A percentile compares a stretch with the other conserved stretches of the same genome.
Conservation (phyloP, 2,888 invertebrate genomes). For the Drosophila fungiperda region DNA sequence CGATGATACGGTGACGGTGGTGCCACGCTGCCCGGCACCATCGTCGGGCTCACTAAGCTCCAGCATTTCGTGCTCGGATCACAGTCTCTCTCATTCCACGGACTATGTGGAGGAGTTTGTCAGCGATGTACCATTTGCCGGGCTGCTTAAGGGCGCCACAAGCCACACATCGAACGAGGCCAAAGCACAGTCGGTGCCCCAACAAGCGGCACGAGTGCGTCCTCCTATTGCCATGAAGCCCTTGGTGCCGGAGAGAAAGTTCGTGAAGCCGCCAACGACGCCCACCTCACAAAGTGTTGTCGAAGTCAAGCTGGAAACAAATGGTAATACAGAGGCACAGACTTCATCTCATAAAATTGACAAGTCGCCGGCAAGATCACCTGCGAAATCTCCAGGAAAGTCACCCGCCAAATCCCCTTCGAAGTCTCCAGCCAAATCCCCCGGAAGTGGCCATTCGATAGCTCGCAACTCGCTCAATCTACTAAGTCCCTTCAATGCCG, state of each 20-base stretch:
- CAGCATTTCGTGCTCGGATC: conserved; percentile 90
- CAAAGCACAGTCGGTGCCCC: conserved; percentile 33
- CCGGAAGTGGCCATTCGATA: conserved; percentile 62
- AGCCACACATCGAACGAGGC: conserved; percentile 38
- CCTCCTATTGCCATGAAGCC: conserved; percentile 79
- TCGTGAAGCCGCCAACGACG: conserved; percentile 69
- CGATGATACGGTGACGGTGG: conserved; percentile 79
- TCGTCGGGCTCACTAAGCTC: conserved; percentile 90
- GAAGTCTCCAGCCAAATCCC: conserved; percentile 63
- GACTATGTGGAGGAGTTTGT: conserved; percentile 94
- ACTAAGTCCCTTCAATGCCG: conserved; percentile 96
- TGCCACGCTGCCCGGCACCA: conserved; percentile 69
- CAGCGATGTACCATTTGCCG: conserved; percentile 93
- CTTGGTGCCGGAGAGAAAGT: conserved; percentile 71
- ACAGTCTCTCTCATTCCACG: conserved; percentile 88
- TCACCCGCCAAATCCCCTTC: conserved; percentile 46
- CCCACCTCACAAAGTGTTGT: conserved; percentile 46
- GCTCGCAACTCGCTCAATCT: conserved; percentile 84
- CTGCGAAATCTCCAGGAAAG: conserved; percentile 48
- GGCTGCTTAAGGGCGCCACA: conserved; percentile 93
- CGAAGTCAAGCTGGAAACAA: conserved; percentile 55
- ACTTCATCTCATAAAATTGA: conserved; percentile 5
- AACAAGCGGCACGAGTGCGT: conserved; percentile 56
- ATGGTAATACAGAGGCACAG: conserved; percentile 43
- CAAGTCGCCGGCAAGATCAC: conserved; percentile 36